Evolutionary conservation across 2,797 vertebrate genomes (phyloP).

Genomic region (Tapera naevia): DNA sequence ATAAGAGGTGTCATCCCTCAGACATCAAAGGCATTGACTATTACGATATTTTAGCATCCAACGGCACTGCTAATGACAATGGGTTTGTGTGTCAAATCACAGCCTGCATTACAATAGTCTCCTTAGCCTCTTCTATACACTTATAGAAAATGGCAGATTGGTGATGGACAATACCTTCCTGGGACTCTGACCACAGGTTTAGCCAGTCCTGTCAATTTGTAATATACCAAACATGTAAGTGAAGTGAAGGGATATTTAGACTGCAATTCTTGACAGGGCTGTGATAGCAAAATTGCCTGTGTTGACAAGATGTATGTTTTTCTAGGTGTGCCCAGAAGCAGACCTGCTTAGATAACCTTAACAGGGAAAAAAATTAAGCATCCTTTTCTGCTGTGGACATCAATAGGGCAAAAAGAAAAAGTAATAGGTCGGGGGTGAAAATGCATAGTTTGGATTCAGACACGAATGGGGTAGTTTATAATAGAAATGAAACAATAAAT

Average conservation of each 20-base stretch:
- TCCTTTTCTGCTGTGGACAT: neutral
- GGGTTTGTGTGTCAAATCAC: neutral
- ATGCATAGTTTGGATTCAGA: neutral
- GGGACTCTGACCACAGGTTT: fast-evolving
- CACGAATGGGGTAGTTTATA: neutral
- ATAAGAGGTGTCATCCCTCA: neutral
- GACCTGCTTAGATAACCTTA: neutral
- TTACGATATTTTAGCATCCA: neutral
- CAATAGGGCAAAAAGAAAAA: neutral
- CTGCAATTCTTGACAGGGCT: neutral
- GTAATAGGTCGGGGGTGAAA: neutral
- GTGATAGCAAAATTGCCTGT: neutral
- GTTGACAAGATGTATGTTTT: fast-evolving
- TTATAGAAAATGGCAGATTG: fast-evolving
- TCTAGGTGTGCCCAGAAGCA: neutral
- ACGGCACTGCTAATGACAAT: neutral
- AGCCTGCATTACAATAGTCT: neutral
- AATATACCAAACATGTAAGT: fast-evolving
- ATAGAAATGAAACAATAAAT: neutral
- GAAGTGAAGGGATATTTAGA: neutral
- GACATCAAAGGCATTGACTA: neutral
- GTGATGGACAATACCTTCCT: neutral
- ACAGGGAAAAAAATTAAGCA: neutral
- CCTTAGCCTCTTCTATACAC: fast-evolving
- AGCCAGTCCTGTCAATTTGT: neutral